Evolutionary conservation across 2,113 vertebrate species (phyloP).

Genomic region (Alces alces): DNA sequence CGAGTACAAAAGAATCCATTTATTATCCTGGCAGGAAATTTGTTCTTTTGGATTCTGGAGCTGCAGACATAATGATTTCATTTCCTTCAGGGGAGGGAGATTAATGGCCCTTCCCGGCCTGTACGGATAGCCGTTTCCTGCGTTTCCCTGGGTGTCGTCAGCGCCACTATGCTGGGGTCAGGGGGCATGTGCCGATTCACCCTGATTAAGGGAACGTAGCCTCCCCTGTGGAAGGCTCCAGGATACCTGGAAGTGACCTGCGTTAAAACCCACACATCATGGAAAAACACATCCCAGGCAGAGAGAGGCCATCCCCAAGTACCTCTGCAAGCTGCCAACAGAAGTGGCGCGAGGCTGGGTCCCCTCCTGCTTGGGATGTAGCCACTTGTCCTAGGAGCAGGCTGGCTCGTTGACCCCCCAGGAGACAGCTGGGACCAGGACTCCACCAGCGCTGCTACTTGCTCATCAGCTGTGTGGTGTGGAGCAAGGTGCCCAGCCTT

Average conservation of each 20-base stretch:
- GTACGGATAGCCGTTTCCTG: slow-evolving; percentile 70
- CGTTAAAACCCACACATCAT: background rate
- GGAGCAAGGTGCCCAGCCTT: background rate
- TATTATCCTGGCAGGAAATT: slow-evolving; percentile 88
- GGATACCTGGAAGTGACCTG: background rate
- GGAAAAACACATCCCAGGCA: background rate
- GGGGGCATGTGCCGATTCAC: background rate
- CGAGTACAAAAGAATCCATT: slow-evolving; percentile 86
- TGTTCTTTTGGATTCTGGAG: slow-evolving; percentile 83
- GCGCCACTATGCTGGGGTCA: background rate
- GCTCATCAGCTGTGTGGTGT: background rate
- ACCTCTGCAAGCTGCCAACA: background rate
- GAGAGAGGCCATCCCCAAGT: background rate
- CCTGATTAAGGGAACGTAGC: background rate
- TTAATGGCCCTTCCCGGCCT: slow-evolving; percentile 79
- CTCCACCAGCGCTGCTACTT: background rate
- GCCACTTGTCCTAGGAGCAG: background rate
- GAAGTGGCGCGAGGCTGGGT: background rate
- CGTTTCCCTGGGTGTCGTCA: slow-evolving; percentile 42
- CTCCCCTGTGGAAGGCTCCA: background rate
- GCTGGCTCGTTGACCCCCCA: accelerated
- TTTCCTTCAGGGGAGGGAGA: slow-evolving; percentile 82
- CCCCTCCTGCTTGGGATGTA: background rate
- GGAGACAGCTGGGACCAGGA: background rate
- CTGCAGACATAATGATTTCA: slow-evolving; percentile 87